Evolutionary conservation across 1,140 invertebrate species (phyloP).

Genomic region (Macrosteles quadrilineatus): DNA sequence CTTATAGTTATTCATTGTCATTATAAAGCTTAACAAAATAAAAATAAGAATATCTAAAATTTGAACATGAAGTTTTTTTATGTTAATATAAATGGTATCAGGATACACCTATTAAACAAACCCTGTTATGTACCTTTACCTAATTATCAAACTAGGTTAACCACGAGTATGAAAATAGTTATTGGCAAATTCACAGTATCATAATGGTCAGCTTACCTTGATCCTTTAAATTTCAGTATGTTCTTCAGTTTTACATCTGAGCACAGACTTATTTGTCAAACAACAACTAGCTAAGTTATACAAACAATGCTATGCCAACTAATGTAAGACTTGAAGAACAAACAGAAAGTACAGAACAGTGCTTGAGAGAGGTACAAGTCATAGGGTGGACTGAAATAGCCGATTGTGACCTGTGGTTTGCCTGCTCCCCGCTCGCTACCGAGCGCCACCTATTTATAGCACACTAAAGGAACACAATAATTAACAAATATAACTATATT

Average conservation of each 20-base stretch:
- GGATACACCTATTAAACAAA: no score
- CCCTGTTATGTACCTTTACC: background rate
- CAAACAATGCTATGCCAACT: background rate
- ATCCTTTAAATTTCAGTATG: background rate
- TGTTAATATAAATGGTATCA: no score
- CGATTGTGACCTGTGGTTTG: constrained; percentile 1
- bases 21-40: no score
- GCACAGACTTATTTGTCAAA: background rate
- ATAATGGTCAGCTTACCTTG: background rate
- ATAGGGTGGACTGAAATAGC: constrained; percentile 17
- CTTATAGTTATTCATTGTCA: no score
- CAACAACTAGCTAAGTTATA: background rate
- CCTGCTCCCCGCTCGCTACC: no score
- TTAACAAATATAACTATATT: constrained; percentile 25
- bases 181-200: background rate
- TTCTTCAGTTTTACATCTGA: background rate
- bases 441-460: constrained; percentile 9
- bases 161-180: background rate
- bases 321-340: background rate
- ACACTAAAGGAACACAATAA: constrained; percentile 18
- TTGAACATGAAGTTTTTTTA: no score
- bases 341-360: background rate
- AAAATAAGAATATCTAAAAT: no score
- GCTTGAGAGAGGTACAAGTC: background rate
- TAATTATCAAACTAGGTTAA: background rate